Conservation (phyloP, 1,140 invertebrate genomes). For the Daktulosphaira vitifoliae region DNA sequence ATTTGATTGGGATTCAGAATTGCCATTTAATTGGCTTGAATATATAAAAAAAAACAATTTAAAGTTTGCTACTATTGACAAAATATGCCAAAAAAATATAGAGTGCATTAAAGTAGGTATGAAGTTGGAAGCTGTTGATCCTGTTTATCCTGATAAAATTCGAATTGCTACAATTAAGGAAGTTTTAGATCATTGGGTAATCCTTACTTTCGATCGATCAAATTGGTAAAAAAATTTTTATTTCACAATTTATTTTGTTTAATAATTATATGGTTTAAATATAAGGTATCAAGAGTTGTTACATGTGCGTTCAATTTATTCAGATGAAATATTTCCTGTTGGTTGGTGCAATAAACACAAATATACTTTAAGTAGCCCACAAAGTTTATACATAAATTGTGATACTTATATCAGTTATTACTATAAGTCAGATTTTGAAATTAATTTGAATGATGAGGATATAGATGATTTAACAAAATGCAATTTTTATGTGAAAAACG, state of each 20-base stretch:
- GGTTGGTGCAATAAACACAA: constrained; percentile 26
- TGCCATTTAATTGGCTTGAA: constrained; percentile 10
- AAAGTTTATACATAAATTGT: background rate
- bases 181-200: constrained; percentile 9
- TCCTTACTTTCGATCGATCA: constrained; percentile 13
- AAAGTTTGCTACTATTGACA: constrained; percentile 1
- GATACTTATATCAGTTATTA: constrained; percentile 3
- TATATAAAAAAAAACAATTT: background rate
- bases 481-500: background rate
- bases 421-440: constrained; percentile 23
- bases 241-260: no score
- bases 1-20: background rate
- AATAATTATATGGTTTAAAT: no score
- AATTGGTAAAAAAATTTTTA: constrained; percentile 9
- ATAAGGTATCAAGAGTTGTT: constrained; percentile 10
- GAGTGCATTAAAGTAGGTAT: background rate
- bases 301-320: constrained; percentile 22
- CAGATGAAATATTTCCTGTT: constrained; percentile 24
- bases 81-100: background rate
- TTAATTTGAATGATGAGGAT: background rate
- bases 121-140: constrained; percentile 26
- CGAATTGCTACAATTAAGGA: constrained; percentile 23
- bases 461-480: background rate
- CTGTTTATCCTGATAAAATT: constrained; percentile 1
- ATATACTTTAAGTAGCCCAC: background rate